Conservation (phyloP, 2,797 vertebrate genomes). For the Saxicola maurus region DNA sequence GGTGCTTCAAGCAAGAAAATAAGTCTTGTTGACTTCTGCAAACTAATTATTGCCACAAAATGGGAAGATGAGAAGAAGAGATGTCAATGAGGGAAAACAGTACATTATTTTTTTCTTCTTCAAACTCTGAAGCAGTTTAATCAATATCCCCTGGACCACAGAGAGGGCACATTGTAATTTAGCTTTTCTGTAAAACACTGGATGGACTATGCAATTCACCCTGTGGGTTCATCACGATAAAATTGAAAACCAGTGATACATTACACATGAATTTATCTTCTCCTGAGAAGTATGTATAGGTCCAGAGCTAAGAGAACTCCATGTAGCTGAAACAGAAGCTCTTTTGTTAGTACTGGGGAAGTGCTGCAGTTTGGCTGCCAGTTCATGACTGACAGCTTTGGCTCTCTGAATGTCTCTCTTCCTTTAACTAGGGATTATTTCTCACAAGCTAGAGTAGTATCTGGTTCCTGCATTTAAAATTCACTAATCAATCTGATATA, state of each 20-base stretch:
- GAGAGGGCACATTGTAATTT: neutral
- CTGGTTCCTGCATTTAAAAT: neutral
- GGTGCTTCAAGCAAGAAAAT: neutral
- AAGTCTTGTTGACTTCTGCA: constrained; percentile 5
- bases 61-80: neutral
- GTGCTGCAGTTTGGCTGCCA: neutral
- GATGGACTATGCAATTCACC: neutral
- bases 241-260: constrained; percentile 16
- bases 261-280: constrained; percentile 12
- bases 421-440: neutral
- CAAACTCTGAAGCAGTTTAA: neutral
- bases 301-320: neutral
- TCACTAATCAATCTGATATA: neutral
- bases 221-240: neutral
- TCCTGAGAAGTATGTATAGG: neutral
- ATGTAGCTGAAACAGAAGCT: neutral
- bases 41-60: constrained; percentile 4
- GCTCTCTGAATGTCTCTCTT: neutral
- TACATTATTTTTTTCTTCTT: neutral
- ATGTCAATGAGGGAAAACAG: neutral
- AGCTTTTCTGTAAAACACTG: constrained; percentile 19
- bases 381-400: neutral
- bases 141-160: constrained; percentile 3
- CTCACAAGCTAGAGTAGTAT: neutral
- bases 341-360: neutral